Evolutionary conservation across 1,140 invertebrate genomes (phyloP), one percentile per base, ranked within the genome.

Genomic region (Drosophila ficusphila): DNA sequence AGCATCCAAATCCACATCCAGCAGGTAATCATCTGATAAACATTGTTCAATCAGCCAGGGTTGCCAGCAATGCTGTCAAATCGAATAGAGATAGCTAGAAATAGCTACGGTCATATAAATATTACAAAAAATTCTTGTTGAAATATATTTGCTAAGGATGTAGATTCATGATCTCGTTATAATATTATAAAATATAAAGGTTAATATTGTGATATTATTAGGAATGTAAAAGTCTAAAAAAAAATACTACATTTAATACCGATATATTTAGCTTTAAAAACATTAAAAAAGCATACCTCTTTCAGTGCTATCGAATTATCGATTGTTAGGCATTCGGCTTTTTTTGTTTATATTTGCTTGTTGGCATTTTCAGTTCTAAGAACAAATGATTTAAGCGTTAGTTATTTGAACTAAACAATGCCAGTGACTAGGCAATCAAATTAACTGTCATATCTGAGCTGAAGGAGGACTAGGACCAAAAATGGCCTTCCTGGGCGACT

Each of bases 401-500:
- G 21, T 36, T 16, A 33, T 8, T 18, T 29, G 1, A 33, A 52
- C 18, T 38, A 76, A 68, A 67, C 76, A 57, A 85, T 79, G 79
- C 60, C 60, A 65, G 23, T 78, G 14, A 52, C 54, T 14, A 33
- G 23, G 60, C 56, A 25, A 42, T 11, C 34, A 39, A n/a, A 85
- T 5, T 64, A 64, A 18, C 18, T 34, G 41, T 7, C 33, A 57
- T 61, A 69, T 44, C 34, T 54, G 31, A 61, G 39, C 25, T 41
- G 21, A 46, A 51, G 54, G 58, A 23, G 64, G 29, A 56, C 19
- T 7, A 41, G 47, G 46, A 38, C 19, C 34, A 9, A 78, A 79
- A 52, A 95, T 95, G 95, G 93, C 92, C 62, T 94, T 96, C 79
- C 88, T 95, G 27, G 94, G 94, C 79, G 95, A 96, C 91, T 94